phyloP scores from a whole-genome alignment of 23 tunicate genomes.

The Diplosoma virens region DNA sequence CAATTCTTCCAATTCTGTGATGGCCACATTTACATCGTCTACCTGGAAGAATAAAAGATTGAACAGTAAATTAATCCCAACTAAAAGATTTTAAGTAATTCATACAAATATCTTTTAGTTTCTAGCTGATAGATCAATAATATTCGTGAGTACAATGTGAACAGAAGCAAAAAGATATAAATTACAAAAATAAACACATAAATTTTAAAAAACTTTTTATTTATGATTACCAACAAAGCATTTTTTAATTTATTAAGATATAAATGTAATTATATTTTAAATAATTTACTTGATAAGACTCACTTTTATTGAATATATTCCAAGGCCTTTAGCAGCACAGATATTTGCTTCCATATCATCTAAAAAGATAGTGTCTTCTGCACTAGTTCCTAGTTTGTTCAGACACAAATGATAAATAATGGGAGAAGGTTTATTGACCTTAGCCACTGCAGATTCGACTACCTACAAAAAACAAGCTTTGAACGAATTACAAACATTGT shows the following conservation, averaged over 20 bases:
- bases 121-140: background rate
- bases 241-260: too few species aligned
- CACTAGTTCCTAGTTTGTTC: conserved; percentile 45
- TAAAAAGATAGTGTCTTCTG: conserved; percentile 81
- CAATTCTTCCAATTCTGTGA: conserved; percentile 69
- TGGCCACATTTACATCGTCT: conserved; percentile 65
- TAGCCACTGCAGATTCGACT: conserved; percentile 90
- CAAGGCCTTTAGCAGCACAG: conserved; percentile 73
- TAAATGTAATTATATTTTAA: too few species aligned
- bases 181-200: too few species aligned
- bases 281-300: too few species aligned
- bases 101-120: background rate
- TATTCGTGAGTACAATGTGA: too few species aligned
- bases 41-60: conserved; percentile 37
- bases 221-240: too few species aligned
- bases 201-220: too few species aligned
- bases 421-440: conserved; percentile 75
- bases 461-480: conserved; percentile 43
- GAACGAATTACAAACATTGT: too few species aligned
- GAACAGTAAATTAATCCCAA: background rate
- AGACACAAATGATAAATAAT: conserved; percentile 72
- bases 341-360: conserved; percentile 90
- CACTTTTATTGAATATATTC: conserved; percentile 80
- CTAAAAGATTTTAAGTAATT: background rate
- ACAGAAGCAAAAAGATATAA: too few species aligned